Evolutionary conservation across 2,888 invertebrate species (phyloP), one percentile per base, ranked within the genome.

Genomic region (Mellilla xanthometata): DNA sequence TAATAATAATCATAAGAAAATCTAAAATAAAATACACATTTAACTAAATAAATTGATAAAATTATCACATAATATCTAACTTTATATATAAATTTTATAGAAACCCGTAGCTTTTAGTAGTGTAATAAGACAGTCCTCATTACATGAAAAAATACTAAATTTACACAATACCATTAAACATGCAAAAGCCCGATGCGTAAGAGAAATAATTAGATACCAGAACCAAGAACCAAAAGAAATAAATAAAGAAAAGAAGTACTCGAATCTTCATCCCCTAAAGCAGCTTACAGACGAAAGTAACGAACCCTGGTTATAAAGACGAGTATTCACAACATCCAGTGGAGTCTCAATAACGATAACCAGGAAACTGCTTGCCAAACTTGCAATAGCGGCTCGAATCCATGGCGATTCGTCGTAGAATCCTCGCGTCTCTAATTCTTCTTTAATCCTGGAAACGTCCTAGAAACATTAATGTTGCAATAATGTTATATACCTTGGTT

Each of bases 301-400:
- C 47, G 82, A 90, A 93, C 95, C 95, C 93, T 97, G 97, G 78
- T 97, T 97, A 72, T 95, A 97, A 56, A 97, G 91, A 54, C 97
- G 90, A 0, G 97, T 97, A 50, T 95, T 93, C 47, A 96, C 91
- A 5, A 97, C 94, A 81, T 97, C 97, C 72, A 97, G 94, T 0
- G 97, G 97, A 1, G 96, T 95, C 93, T 97, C 96, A 55, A 93
- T 90, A 29, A 93, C 63, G 8, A 94, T 93, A 49, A 95, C 93
- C 15, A 93, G 92, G 44, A 95, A 84, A 22, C 97, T 96, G 62
- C 96, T 94, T 4, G 94, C 84, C 74, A 95, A 89, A 66, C 96
- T 95, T 8, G 95, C 93, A 3, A 91, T 68, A 65, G 96, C 93
- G 0, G 95, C 93, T 54, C 93, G 91, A 36, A 91, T 63, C 54